These are phyloP conservation scores for Oreochromis aureus DNA, from an alignment of 2,113 vertebrate species.

Conservation along the genomic window DNA sequence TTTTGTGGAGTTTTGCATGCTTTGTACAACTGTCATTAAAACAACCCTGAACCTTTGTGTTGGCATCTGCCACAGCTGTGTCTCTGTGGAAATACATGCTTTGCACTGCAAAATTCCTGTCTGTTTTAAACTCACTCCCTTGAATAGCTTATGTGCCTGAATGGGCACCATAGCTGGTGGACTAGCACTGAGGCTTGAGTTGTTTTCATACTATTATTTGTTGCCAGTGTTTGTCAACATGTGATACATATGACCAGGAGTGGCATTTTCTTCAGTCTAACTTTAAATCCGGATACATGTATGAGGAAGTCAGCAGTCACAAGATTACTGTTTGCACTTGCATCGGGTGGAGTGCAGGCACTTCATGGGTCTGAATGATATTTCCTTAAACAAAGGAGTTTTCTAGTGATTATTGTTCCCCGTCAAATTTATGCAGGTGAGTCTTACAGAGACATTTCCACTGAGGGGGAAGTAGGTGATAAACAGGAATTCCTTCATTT, in stretches of 20 bases:
- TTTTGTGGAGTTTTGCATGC: neutral
- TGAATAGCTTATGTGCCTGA: neutral
- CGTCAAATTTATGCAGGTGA: constrained; percentile 29
- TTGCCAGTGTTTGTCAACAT: constrained; percentile 12
- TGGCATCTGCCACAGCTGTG: constrained; percentile 47
- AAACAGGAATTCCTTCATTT: constrained; percentile 38
- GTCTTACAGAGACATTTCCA: constrained; percentile 28
- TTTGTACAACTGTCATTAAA: neutral
- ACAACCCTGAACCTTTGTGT: neutral
- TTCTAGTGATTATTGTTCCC: constrained; percentile 18
- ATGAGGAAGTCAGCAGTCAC: constrained; percentile 58
- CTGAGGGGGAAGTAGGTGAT: neutral
- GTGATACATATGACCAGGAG: neutral
- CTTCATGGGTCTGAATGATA: constrained; percentile 8
- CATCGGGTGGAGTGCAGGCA: constrained; percentile 40
- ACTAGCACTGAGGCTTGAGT: neutral
- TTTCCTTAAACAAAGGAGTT: constrained; percentile 42
- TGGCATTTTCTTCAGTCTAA: constrained; percentile 15
- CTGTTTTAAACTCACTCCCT: constrained; percentile 18
- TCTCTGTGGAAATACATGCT: constrained; percentile 44
- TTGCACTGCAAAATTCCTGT: constrained; percentile 43
- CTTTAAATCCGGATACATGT: constrained; percentile 46
- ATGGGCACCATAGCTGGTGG: neutral
- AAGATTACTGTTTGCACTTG: constrained; percentile 58
- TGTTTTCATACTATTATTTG: neutral